Evolutionary conservation across 2,797 vertebrate genomes (phyloP), one percentile per base, ranked within the genome.

Genomic region (Octomys mimax): DNA sequence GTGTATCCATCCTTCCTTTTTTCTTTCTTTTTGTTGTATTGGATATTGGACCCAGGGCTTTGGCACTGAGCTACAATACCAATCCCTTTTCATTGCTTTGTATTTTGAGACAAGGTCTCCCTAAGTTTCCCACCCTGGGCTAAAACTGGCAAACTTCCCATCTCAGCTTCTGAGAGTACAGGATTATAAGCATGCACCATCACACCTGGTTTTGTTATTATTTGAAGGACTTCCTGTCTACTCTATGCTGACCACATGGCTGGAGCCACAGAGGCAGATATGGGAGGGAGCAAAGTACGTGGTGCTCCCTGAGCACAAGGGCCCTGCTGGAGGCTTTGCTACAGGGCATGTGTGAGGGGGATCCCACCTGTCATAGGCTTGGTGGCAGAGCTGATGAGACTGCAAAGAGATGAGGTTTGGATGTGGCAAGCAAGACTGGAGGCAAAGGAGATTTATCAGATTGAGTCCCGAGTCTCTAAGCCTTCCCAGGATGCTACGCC

Each of bases 371-470:
- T 16, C 16, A 33, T 33, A 28, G 19, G 33, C 33, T 28, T 18
- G 3, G 16, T 75, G n/a, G n/a, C 1, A 46, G 70, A 61, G 49
- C 12, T 46, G 80, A 73, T 1, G 19, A 42, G 36, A 46, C 33
- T 3, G 2, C 57, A 36, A 85, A 9, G 4, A 80, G 66, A 39
- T 12, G 18, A 18, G 22, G 39, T 0, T 0, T 26, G 21, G 4
- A 3, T 10, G 46, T 49, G 26, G 6, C 16, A 39, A 36, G 57
- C 70, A 19, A 62, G 21, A 85, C 36, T 21, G 5, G 31, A 75
- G 86, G 49, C n/a, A 19, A 39, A 19, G 3, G 31, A 1, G 19
- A 28, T 1, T 0, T 33, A 12, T 2, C 26, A 19, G 28, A 13
- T 6, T 42, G 36, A 49, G 42, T 62, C 2, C 84, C 14, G 5